These are phyloP conservation scores for Melipona quadrifasciata DNA, from an alignment of 1,140 invertebrate genomes.

Conservation along the genomic window DNA sequence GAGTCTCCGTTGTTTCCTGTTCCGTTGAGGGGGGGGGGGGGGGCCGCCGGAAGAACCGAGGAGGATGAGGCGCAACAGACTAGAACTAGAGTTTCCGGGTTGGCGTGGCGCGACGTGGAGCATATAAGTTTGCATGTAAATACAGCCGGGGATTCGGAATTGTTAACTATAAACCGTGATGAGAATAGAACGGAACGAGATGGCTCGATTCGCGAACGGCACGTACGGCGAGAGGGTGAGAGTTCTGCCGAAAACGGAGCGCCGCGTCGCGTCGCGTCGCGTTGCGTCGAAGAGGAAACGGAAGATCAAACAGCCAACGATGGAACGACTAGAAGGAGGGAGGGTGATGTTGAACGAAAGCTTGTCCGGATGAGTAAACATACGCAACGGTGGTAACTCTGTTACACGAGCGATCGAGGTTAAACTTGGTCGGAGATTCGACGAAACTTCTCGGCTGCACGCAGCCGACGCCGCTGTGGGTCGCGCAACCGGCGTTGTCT, in stretches of 20 bases:
- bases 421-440: slow-evolving; percentile 56
- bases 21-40: no score
- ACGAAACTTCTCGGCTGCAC: slow-evolving; percentile 50
- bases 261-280: background rate
- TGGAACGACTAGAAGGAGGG: no score
- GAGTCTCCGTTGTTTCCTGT: background rate
- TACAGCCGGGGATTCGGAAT: background rate
- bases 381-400: slow-evolving; percentile 43
- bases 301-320: background rate
- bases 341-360: background rate
- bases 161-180: slow-evolving; percentile 30
- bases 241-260: background rate
- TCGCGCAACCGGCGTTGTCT: slow-evolving; percentile 31
- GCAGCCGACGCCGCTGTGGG: slow-evolving; percentile 41
- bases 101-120: background rate
- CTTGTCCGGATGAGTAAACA: slow-evolving; percentile 16
- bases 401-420: slow-evolving; percentile 60
- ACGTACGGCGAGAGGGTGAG: background rate
- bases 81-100: slow-evolving; percentile 15
- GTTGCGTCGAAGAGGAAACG: background rate
- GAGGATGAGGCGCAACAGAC: background rate
- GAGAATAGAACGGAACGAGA: background rate
- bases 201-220: background rate
- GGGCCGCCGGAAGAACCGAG: no score
- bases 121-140: slow-evolving; percentile 23